Evolutionary conservation across 2,888 invertebrate species (phyloP).

Genomic region (Parapristionchus giblindavisi): DNA sequence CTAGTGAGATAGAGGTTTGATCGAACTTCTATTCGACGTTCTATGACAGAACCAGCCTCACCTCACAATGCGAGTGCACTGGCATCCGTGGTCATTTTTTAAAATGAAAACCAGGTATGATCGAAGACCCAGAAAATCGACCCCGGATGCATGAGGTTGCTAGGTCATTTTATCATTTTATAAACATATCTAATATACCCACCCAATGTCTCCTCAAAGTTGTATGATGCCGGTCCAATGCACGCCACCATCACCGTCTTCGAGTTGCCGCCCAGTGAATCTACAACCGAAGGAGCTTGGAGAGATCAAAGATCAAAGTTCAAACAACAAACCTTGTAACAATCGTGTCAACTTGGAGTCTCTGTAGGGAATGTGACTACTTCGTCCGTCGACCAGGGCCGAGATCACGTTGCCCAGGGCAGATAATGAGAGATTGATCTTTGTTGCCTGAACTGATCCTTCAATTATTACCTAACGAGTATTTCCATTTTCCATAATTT

Average conservation of each 20-base stretch:
- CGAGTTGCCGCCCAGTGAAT: conserved; percentile 97
- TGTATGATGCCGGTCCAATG: conserved; percentile 95
- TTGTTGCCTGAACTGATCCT: conserved; percentile 83
- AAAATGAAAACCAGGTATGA: too few species aligned
- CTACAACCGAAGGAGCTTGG: conserved; percentile 70
- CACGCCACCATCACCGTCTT: conserved; percentile 99
- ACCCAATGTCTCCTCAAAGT: conserved; percentile 93
- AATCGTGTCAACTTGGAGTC: conserved; percentile 94
- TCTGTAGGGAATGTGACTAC: conserved; percentile 94
- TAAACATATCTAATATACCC: background rate
- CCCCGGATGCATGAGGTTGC: too few species aligned
- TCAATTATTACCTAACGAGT: too few species aligned
- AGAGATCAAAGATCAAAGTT: background rate
- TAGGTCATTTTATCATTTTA: too few species aligned
- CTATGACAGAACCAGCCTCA: too few species aligned
- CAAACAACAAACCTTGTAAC: conserved; percentile 78
- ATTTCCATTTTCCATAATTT: too few species aligned
- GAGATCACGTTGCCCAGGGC: conserved; percentile 98
- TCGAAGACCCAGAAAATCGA: too few species aligned
- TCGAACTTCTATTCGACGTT: too few species aligned
- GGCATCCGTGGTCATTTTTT: too few species aligned
- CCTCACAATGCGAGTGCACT: too few species aligned
- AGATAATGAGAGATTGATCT: conserved; percentile 95
- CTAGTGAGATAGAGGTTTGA: too few species aligned
- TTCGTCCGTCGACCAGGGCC: conserved; percentile 94